A percentile compares a stretch with the other conserved stretches of the same genome.
phyloP scores from a whole-genome alignment of 2,113 vertebrate species.

The Python bivittatus region DNA sequence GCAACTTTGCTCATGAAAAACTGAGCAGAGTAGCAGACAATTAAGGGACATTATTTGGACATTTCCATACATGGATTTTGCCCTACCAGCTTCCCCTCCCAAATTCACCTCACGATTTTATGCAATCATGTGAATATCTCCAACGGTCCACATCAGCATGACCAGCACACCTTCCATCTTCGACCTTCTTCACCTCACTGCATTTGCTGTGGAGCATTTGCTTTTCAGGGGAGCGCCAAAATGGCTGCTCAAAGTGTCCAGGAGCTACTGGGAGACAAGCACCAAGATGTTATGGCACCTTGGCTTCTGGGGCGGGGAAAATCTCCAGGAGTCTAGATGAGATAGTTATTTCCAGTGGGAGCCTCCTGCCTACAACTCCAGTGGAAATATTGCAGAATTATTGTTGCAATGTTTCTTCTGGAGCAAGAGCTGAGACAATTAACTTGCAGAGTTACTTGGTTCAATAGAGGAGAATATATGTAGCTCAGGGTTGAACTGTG shows the following conservation, averaged over 20 bases:
- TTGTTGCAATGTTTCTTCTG: neutral
- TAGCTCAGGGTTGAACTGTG: too few species aligned
- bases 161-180: neutral
- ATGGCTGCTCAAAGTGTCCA: neutral
- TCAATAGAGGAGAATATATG: too few species aligned
- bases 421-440: neutral
- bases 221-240: neutral
- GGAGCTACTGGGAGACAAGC: neutral
- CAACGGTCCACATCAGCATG: neutral
- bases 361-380: neutral
- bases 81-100: neutral
- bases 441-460: neutral
- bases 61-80: neutral
- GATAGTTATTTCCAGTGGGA: neutral
- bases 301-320: neutral
- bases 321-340: neutral
- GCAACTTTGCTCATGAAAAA: neutral
- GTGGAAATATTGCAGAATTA: neutral
- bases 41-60: neutral
- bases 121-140: neutral
- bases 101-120: neutral
- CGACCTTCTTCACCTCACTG: neutral
- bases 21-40: neutral
- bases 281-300: neutral
- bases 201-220: neutral